Conservation (phyloP, 2,113 vertebrate species). For the Hippolais icterina region DNA sequence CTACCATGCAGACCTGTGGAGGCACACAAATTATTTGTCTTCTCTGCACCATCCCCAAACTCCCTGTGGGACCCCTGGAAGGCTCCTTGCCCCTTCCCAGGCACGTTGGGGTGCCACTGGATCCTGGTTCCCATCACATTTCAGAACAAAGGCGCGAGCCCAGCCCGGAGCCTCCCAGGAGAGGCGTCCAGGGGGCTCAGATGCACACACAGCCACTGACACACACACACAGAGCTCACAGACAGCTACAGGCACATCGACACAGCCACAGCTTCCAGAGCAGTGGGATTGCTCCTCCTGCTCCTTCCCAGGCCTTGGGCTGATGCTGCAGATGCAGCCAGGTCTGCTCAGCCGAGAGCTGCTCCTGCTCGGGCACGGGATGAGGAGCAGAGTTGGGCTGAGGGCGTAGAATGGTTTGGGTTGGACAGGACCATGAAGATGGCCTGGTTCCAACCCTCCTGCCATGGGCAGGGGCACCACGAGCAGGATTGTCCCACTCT, state of each 20-base stretch:
- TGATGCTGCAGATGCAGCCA: no score
- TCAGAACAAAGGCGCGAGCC: background rate
- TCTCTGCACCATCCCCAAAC: background rate
- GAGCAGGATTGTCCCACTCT: background rate
- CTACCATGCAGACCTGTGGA: background rate
- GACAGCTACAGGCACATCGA: constrained; percentile 1
- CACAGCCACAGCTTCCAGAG: background rate
- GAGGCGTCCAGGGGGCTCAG: background rate
- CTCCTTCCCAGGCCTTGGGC: background rate
- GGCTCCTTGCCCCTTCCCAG: background rate
- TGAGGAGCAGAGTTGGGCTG: background rate
- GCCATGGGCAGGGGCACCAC: background rate
- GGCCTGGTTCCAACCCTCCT: background rate
- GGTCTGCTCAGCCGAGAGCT: background rate
- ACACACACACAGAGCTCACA: background rate
- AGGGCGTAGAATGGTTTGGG: background rate
- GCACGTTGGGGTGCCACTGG: accelerated
- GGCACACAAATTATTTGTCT: background rate
- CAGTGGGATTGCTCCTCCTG: background rate
- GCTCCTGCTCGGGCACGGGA: background rate
- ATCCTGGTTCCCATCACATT: accelerated
- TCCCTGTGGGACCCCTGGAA: background rate
- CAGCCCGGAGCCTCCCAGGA: accelerated
- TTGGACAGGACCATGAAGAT: background rate
- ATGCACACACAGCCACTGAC: background rate